Conservation (phyloP, 2,797 vertebrate genomes). For the Sebastes cheni region DNA sequence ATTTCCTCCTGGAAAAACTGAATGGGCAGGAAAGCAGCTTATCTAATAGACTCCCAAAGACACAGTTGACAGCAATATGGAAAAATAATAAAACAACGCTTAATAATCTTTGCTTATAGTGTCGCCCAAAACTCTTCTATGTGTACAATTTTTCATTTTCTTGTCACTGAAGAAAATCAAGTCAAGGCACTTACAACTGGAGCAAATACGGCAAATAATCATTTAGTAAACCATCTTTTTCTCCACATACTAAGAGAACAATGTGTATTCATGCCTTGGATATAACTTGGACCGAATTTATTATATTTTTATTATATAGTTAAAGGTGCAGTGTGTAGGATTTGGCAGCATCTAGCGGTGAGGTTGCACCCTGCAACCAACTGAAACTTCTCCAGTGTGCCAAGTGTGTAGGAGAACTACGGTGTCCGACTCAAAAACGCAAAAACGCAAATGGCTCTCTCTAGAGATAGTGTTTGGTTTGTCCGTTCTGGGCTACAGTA, state of each 20-base stretch:
- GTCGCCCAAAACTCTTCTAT: not conserved
- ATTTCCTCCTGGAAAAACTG: constrained; percentile 73
- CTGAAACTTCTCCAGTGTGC: too few relatives aligned
- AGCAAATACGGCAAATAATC: not conserved
- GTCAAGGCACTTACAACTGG: not conserved
- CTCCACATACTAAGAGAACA: not conserved
- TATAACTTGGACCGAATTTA: not conserved
- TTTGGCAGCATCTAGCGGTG: too few relatives aligned
- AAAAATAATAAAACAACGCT: not conserved
- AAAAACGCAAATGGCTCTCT: too few relatives aligned
- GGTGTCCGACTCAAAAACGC: too few relatives aligned
- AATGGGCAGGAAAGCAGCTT: constrained; percentile 62
- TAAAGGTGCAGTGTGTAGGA: too few relatives aligned
- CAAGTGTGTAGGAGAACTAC: too few relatives aligned
- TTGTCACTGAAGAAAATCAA: not conserved
- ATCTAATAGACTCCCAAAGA: constrained; percentile 35
- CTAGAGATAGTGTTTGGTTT: too few relatives aligned
- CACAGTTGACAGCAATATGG: constrained; percentile 13
- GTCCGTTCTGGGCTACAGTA: too few relatives aligned
- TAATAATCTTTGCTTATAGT: not conserved
- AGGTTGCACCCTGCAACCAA: too few relatives aligned
- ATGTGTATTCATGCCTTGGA: not conserved
- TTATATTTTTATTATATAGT: not conserved
- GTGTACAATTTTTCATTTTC: not conserved
- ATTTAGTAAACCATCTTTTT: not conserved